phyloP scores from a whole-genome alignment of 2,113 vertebrate species.

The Cygnus atratus region DNA sequence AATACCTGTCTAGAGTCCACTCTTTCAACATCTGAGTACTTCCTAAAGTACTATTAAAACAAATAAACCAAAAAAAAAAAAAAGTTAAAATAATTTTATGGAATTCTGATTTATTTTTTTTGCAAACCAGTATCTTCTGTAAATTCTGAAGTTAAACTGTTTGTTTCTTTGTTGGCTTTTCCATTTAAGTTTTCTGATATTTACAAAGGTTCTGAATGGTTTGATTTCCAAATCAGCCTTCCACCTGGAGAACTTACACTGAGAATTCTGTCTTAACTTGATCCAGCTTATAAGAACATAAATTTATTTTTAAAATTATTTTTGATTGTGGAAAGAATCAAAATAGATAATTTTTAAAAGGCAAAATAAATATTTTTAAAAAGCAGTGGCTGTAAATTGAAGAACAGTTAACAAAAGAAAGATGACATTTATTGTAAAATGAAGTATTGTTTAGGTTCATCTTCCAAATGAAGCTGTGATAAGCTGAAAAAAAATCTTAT shows the following conservation, averaged over 20 bases:
- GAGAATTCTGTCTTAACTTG: neutral
- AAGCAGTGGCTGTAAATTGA: neutral
- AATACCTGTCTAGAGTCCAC: neutral
- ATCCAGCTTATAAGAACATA: neutral
- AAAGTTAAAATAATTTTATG: neutral
- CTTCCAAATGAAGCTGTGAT: neutral
- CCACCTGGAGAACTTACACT: neutral
- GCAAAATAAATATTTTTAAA: neutral
- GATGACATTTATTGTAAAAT: neutral
- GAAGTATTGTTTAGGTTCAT: neutral
- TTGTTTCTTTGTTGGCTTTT: neutral
- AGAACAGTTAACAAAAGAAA: neutral
- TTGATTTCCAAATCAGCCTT: neutral
- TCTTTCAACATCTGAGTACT: neutral
- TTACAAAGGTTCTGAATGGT: neutral
- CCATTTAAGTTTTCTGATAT: neutral
- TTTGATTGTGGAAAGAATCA: neutral
- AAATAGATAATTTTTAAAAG: neutral
- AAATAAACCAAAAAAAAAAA: neutral
- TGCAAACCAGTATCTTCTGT: neutral
- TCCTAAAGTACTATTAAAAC: neutral
- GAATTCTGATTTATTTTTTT: neutral
- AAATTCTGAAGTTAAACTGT: neutral
- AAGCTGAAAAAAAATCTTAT: conserved; percentile 11
- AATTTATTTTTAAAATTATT: neutral